Evolutionary conservation across 2,797 vertebrate genomes (phyloP), one percentile per base, ranked within the genome.

Genomic region (Scarus forsteni): DNA sequence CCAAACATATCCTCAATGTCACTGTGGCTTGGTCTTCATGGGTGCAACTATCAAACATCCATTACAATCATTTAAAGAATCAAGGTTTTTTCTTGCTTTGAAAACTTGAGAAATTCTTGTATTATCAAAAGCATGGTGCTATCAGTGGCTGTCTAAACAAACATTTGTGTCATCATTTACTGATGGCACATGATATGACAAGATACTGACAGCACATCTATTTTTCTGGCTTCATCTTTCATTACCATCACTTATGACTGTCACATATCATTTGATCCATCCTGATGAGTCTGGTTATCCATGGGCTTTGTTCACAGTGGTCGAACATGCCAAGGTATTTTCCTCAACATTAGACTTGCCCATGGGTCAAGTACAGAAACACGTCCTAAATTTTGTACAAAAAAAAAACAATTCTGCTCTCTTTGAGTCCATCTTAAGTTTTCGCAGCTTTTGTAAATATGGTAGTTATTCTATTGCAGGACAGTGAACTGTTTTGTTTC

Each of bases 171-270:
- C 45, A 58, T 66, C 1, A 8, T 49, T 73, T 59, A 16, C 44
- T 63, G 69, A 58, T 8, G n/a, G n/a, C 27, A 56, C 50, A 73
- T 15, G 27, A 50, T 51, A 19, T 52, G 65, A 65, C 66, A 40
- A 19, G 51, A 60, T 58, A 38, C 36, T 72, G 64, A 69, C 65
- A 66, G 68, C 68, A 57, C 54, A 43, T 75, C 40, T 70, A 49
- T 81, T 75, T 75, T 69, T 66, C 62, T 60, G 70, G 19, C 62
- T 68, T 81, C 55, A 69, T 59, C 18, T 10, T 76, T 60, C 50
- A 76, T 78, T 59, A 60, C 51, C 50, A 44, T 73, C 59, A 73
- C 61, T 77, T 66, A 48, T 51, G 62, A 54, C 55, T 52, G 72
- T 74, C 79, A 48, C 43, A 61, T 67, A 27, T 54, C 8, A 81